phyloP scores from a whole-genome alignment of 1,140 invertebrate genomes.

The Drosophila chauvacae region DNA sequence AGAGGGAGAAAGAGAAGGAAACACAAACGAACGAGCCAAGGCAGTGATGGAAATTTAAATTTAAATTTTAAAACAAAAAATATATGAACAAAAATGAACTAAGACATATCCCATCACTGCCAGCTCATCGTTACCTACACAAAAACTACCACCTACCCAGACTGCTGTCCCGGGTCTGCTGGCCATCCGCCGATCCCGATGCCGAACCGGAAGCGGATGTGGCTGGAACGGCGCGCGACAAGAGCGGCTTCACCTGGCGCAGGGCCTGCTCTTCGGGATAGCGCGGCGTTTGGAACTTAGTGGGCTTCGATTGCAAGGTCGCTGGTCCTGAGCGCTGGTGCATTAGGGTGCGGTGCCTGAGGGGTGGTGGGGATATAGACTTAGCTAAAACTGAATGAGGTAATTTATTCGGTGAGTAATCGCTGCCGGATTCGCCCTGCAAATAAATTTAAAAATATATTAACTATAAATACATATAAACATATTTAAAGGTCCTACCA shows the following conservation, averaged over 20 bases:
- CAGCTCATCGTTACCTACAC: background rate
- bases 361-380: constrained; percentile 84
- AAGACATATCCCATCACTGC: background rate
- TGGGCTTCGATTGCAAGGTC: constrained; percentile 78
- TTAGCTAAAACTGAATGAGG: constrained; percentile 85
- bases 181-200: constrained; percentile 54
- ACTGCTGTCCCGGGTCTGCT: constrained; percentile 80
- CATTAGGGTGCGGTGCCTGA: constrained; percentile 82
- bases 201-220: constrained; percentile 8
- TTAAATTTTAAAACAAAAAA: background rate
- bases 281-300: constrained; percentile 83
- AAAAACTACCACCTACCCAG: constrained; percentile 66
- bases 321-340: constrained; percentile 84
- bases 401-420: constrained; percentile 85
- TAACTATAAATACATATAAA: too few relatives aligned
- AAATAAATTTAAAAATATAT: background rate
- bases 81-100: background rate
- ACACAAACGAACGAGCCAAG: constrained; percentile 10
- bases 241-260: constrained; percentile 76
- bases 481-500: constrained; percentile 44
- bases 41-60: constrained; percentile 29
- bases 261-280: constrained; percentile 82
- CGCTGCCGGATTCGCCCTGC: constrained; percentile 84
- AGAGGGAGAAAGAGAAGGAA: constrained; percentile 15
- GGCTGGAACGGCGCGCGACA: constrained; percentile 51